Conservation (phyloP, 2,797 vertebrate species). For the Mormyrus proboscirostris region DNA sequence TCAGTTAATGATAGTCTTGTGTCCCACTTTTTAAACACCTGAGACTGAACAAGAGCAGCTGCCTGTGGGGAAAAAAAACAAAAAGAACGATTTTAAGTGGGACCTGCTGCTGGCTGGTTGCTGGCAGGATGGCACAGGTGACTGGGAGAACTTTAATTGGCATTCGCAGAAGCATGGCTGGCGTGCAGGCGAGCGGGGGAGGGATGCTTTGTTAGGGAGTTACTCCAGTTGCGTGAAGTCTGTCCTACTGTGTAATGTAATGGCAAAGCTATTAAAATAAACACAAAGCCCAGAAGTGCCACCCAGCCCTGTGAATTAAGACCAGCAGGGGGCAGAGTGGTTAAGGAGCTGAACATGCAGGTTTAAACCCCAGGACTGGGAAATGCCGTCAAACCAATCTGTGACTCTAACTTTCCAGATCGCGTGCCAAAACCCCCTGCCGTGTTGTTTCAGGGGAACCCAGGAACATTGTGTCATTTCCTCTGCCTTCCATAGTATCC, state of each 20-base stretch:
- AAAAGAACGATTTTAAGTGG: neutral
- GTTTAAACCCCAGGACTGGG: neutral
- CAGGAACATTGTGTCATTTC: neutral
- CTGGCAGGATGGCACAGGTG: neutral
- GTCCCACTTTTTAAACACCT: neutral
- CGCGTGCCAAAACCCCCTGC: neutral
- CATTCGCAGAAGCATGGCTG: neutral
- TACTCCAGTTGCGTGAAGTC: neutral
- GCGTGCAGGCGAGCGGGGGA: neutral
- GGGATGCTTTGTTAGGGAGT: neutral
- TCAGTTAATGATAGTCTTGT: neutral
- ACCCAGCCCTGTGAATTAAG: neutral
- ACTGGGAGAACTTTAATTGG: neutral
- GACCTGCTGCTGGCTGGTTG: neutral
- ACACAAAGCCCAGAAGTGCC: neutral
- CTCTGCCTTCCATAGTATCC: slow-evolving; percentile 60
- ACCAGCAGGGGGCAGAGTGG: neutral
- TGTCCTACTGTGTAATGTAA: neutral
- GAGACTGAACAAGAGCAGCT: neutral
- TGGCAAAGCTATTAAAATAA: neutral
- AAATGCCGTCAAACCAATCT: neutral
- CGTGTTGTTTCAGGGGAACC: neutral
- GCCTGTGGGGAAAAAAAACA: neutral
- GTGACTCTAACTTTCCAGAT: neutral
- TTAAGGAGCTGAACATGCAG: neutral